Conservation (phyloP, 2,113 vertebrate species). For the Haplotaxodon microlepis region DNA sequence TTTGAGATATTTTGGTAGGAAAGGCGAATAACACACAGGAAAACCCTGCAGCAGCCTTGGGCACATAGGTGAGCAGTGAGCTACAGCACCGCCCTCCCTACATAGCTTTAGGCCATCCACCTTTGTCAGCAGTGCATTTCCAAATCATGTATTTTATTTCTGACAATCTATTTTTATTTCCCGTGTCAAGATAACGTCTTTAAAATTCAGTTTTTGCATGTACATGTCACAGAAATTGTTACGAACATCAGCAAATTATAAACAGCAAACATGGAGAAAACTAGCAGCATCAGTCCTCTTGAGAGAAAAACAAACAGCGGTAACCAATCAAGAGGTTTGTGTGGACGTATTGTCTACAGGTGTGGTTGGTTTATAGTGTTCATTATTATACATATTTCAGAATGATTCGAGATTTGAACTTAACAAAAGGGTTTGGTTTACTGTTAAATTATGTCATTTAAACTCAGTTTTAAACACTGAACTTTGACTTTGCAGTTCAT, state of each 20-base stretch:
- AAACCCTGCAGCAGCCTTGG: not conserved
- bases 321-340: not conserved
- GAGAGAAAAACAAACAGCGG: not conserved
- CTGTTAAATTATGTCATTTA: not conserved
- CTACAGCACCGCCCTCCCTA: not conserved
- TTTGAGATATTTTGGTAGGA: not conserved
- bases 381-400: not conserved
- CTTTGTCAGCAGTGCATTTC: not conserved
- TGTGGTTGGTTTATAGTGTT: not conserved
- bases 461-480: not conserved
- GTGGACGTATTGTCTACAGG: not conserved
- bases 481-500: not conserved
- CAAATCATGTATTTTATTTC: not conserved
- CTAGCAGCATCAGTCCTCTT: not conserved
- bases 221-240: not conserved
- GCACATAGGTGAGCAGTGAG: not conserved
- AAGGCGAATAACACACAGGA: accelerated
- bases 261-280: not conserved
- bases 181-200: accelerated
- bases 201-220: not conserved
- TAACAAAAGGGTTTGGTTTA: not conserved
- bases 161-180: not conserved
- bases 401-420: accelerated
- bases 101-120: not conserved
- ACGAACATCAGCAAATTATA: accelerated